phyloP scores from a whole-genome alignment of 2,113 vertebrate species.

The Poecilia latipinna region DNA sequence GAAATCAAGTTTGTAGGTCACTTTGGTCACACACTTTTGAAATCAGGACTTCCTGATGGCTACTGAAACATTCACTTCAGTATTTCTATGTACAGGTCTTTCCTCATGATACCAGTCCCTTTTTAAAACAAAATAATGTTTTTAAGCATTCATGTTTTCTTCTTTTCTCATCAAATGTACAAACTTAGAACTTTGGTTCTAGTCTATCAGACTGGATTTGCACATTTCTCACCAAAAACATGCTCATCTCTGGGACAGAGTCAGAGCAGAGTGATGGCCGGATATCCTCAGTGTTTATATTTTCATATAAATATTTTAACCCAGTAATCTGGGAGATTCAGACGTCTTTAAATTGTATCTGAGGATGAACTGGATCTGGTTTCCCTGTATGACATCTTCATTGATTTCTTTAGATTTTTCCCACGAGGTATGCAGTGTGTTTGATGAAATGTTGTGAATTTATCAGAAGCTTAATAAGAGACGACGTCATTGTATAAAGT shows the following conservation, averaged over 20 bases:
- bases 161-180: too few species aligned
- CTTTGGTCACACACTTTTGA: too few species aligned
- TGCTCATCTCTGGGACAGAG: neutral
- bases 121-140: too few species aligned
- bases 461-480: neutral
- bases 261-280: neutral
- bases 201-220: neutral
- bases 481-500: neutral
- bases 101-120: too few species aligned
- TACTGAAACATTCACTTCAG: too few species aligned
- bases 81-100: too few species aligned
- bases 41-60: too few species aligned
- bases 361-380: neutral
- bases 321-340: neutral
- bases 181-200: too few species aligned
- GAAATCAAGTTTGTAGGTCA: too few species aligned
- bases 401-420: neutral
- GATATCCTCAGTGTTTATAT: neutral
- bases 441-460: neutral
- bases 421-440: neutral
- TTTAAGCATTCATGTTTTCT: too few species aligned
- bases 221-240: neutral
- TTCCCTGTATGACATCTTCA: neutral
- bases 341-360: neutral
- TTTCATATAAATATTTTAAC: neutral